These are phyloP conservation scores for Microchrysa polita DNA, from an alignment of 2,888 invertebrate species.

Conservation along the genomic window DNA sequence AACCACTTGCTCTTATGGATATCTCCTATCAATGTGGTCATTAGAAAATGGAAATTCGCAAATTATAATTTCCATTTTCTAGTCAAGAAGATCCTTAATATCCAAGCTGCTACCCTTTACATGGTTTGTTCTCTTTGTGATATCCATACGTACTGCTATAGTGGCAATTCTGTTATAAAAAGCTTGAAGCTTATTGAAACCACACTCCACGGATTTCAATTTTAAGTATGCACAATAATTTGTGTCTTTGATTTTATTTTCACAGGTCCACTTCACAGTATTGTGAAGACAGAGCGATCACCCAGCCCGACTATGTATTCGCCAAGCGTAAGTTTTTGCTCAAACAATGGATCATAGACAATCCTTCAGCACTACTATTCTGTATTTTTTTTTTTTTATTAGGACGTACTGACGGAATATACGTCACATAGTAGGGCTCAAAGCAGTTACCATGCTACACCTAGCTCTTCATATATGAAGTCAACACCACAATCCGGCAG, in stretches of 20 bases:
- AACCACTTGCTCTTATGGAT: too few species aligned
- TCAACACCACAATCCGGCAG: conserved; percentile 30
- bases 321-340: conserved; percentile 41
- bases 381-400: background rate
- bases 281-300: conserved; percentile 57
- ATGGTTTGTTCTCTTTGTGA: too few species aligned
- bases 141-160: too few species aligned
- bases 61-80: too few species aligned
- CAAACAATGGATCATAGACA: background rate
- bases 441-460: conserved; percentile 58
- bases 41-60: too few species aligned
- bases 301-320: conserved; percentile 46
- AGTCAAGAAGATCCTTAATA: too few species aligned
- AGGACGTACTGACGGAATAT: conserved; percentile 58
- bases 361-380: background rate
- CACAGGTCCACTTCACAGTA: conserved; percentile 61
- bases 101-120: too few species aligned
- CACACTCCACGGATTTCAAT: background rate
- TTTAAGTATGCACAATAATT: background rate
- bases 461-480: conserved; percentile 49
- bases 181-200: too few species aligned
- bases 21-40: too few species aligned
- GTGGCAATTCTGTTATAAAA: too few species aligned
- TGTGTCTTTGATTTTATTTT: background rate
- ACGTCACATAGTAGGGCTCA: conserved; percentile 60